Evolutionary conservation across 2,797 vertebrate species (phyloP).

Genomic region (Pseudochirops cupreus): DNA sequence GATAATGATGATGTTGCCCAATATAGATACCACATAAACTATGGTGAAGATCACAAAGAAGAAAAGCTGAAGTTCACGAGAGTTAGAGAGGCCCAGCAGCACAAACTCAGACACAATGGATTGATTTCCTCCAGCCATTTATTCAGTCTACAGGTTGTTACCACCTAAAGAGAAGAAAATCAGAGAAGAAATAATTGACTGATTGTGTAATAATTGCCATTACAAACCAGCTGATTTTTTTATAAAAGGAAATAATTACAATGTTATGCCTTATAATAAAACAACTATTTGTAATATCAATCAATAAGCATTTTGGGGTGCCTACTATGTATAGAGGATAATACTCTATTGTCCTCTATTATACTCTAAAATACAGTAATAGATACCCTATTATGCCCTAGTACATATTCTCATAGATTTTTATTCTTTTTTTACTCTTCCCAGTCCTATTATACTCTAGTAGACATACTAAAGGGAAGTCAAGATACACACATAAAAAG

Average conservation of each 20-base stretch:
- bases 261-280: conserved; percentile 29
- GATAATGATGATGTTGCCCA: conserved; percentile 78
- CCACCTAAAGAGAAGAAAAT: conserved; percentile 58
- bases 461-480: background rate
- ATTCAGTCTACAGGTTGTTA: background rate
- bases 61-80: conserved; percentile 69
- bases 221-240: background rate
- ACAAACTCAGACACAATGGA: conserved; percentile 76
- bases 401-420: background rate
- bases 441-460: background rate
- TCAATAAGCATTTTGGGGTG: background rate
- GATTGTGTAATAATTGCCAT: background rate
- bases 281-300: background rate
- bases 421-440: background rate
- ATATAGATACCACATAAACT: conserved; percentile 69
- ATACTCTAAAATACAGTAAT: background rate
- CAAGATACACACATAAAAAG: background rate
- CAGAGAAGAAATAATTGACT: background rate
- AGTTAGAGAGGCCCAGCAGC: conserved; percentile 74
- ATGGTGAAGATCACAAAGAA: conserved; percentile 68
- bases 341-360: background rate
- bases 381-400: background rate
- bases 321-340: background rate
- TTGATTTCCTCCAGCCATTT: conserved; percentile 74
- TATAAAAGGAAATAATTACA: conserved; percentile 11